Conservation (phyloP, 1,140 invertebrate species). For the Cepaea nemoralis region DNA sequence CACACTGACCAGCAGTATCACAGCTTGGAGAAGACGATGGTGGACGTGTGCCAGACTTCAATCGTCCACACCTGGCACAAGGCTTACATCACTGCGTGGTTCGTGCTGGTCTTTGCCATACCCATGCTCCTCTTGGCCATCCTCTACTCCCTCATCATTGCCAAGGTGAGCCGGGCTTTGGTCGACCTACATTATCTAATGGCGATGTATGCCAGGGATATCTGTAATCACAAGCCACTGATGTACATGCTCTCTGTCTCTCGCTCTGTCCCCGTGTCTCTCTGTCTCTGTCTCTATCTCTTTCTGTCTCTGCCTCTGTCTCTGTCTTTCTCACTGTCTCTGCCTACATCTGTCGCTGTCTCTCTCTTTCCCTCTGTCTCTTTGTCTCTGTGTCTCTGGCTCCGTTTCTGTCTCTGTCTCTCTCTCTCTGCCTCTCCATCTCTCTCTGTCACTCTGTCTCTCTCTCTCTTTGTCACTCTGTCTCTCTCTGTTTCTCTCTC, state of each 20-base stretch:
- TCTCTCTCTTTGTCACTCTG: too few relatives aligned
- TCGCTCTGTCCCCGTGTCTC: not conserved
- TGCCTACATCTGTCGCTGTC: not conserved
- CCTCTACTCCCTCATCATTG: slow-evolving; percentile 48
- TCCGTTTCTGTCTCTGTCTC: too few relatives aligned
- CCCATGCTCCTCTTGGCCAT: slow-evolving; percentile 52
- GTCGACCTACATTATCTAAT: not conserved
- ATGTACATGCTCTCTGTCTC: not conserved
- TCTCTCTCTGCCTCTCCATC: too few relatives aligned
- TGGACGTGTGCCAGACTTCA: slow-evolving; percentile 54
- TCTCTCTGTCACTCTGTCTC: too few relatives aligned
- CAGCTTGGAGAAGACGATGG: slow-evolving; percentile 42
- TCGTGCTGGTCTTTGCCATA: slow-evolving; percentile 52
- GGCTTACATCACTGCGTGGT: slow-evolving; percentile 48
- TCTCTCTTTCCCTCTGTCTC: too few relatives aligned
- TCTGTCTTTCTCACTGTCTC: not conserved
- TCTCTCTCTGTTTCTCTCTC: too few relatives aligned
- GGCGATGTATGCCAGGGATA: not conserved
- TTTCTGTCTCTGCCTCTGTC: not conserved
- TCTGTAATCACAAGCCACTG: too few relatives aligned
- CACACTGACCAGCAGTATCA: slow-evolving; percentile 41
- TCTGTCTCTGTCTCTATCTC: not conserved
- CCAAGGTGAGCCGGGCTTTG: too few relatives aligned
- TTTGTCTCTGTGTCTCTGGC: not conserved
- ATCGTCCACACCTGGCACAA: slow-evolving; percentile 48